Evolutionary conservation across 53 echinoderm and acorn worm genomes (phyloP), one percentile per base, ranked within the genome.

Genomic region (Stichopus horrens): DNA sequence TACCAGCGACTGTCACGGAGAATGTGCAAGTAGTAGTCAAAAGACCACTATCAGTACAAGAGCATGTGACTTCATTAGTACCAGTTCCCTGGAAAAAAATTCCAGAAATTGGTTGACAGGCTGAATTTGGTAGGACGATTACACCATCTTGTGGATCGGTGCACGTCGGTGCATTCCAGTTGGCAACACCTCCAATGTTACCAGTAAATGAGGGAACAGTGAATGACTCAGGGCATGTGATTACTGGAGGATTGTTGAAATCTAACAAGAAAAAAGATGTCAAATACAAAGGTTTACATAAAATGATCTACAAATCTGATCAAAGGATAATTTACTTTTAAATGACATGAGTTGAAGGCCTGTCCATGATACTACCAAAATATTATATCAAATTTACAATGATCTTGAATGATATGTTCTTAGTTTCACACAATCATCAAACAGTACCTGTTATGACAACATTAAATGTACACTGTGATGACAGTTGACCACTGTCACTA

Each of bases 21-120:
- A 80, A 80, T n/a, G 80, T 58, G 56, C 80, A 80, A 21, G 20
- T 8, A 16, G 56, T 58, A 58, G 80, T 57, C 18, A 53, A 4
- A 57, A 56, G 57, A 52, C 4, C 52, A 56, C 80, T 80, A 22
- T 80, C 80, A 21, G 80, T 80, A 80, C 80, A 80, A 57, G 80
- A 57, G 55, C 80, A 80, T 19, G 58, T 80, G 55, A 80, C 80
- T 57, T 21, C 22, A 58, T 80, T 80, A 9, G 57, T 7, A 0
- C 80, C 80, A 80, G 10, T 21, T 8, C 58, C 80, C 0, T 53
- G 80, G 9, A 80, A 58, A 57, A 80, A 80, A 19, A 18, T 10
- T 56, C 57, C 57, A 19, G 80, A 58, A 57, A 16, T n/a, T 57
- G 80, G 80, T 6, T 57, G 18, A 80, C 80, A 80, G 9, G 21